Conservation (phyloP, 2,888 invertebrate species). For the Epiblema foenella region DNA sequence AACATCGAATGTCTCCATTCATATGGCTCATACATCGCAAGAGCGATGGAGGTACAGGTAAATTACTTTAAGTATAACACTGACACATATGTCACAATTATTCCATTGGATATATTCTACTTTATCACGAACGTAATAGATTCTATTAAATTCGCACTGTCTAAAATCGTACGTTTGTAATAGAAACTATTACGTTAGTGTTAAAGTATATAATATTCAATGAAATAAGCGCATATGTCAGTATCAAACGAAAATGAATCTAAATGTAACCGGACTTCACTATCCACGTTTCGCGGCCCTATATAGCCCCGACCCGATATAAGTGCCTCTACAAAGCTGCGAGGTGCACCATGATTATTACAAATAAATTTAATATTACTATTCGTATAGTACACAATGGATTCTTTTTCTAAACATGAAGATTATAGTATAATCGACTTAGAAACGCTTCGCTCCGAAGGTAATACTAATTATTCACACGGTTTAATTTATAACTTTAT, state of each 20-base stretch:
- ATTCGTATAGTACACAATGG: slow-evolving; percentile 9
- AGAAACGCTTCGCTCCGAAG: slow-evolving; percentile 64
- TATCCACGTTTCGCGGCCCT: background rate
- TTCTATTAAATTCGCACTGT: too few relatives aligned
- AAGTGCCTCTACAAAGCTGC: background rate
- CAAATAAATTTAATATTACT: background rate
- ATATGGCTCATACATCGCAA: background rate
- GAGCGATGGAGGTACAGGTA: background rate
- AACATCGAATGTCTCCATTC: background rate
- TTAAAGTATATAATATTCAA: too few relatives aligned
- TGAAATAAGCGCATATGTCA: too few relatives aligned
- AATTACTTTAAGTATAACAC: too few relatives aligned
- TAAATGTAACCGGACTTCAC: background rate
- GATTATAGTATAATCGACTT: slow-evolving; percentile 75
- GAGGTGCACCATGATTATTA: background rate
- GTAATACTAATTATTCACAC: slow-evolving; percentile 61
- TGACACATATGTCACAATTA: too few relatives aligned
- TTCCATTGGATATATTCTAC: too few relatives aligned
- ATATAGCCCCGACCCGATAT: background rate
- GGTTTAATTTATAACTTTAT: slow-evolving; percentile 52
- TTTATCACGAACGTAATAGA: too few relatives aligned
- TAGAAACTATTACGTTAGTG: too few relatives aligned
- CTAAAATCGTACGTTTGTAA: too few relatives aligned
- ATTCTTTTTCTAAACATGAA: slow-evolving; percentile 58
- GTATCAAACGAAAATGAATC: too few relatives aligned